phyloP scores from a whole-genome alignment of 1,140 invertebrate species.

The Aradophagus sp. region DNA sequence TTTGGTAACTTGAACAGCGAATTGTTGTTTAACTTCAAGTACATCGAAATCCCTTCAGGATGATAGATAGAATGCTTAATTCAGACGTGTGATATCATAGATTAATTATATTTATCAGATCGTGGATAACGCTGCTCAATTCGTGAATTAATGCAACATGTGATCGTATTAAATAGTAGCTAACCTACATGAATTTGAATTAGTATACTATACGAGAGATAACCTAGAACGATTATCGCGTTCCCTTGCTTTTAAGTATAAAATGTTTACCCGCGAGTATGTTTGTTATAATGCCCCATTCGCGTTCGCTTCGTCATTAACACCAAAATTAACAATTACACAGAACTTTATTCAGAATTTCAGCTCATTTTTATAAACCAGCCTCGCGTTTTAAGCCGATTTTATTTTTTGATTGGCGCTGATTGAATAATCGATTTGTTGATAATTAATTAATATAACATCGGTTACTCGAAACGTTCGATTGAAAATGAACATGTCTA shows the following conservation, averaged over 20 bases:
- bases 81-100: conserved; percentile 31
- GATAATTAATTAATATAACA: too few relatives aligned
- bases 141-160: conserved; percentile 44
- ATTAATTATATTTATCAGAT: conserved; percentile 46
- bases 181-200: conserved; percentile 32
- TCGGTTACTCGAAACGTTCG: too few relatives aligned
- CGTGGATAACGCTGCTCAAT: conserved; percentile 24
- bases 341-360: too few relatives aligned
- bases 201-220: conserved; percentile 16
- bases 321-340: conserved; percentile 13
- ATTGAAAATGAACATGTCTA: too few relatives aligned
- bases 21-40: too few relatives aligned
- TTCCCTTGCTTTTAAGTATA: conserved; percentile 1
- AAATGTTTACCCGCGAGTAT: conserved; percentile 1
- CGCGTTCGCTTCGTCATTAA: conserved; percentile 1
- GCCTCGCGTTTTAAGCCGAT: too few relatives aligned
- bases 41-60: conserved; percentile 9
- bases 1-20: too few relatives aligned
- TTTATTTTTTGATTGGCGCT: too few relatives aligned
- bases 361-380: too few relatives aligned
- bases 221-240: conserved; percentile 11
- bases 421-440: too few relatives aligned
- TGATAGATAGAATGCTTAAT: conserved; percentile 28
- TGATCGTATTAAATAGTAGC: conserved; percentile 42
- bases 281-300: conserved; percentile 5